These are phyloP conservation scores for Metellina segmentata DNA, from an alignment of 2,888 invertebrate species.

Conservation along the genomic window DNA sequence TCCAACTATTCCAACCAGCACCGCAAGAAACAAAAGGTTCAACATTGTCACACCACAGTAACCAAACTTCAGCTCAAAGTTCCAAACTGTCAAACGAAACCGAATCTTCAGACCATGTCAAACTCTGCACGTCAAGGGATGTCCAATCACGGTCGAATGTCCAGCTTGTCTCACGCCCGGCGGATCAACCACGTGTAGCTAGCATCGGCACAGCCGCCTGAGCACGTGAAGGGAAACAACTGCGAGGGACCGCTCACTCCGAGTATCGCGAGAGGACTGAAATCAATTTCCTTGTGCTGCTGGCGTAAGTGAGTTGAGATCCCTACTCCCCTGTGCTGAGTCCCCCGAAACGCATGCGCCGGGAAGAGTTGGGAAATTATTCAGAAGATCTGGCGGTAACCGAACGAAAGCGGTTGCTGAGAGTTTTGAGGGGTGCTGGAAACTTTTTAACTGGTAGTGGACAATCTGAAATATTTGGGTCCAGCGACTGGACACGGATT, in stretches of 20 bases:
- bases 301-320: constrained; percentile 24
- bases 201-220: neutral
- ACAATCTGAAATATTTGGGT: neutral
- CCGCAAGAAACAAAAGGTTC: too few species aligned
- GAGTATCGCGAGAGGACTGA: constrained; percentile 35
- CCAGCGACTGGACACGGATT: too few species aligned
- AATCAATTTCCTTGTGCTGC: constrained; percentile 59
- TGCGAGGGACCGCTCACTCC: neutral
- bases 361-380: neutral
- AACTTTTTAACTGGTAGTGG: neutral
- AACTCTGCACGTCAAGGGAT: too few species aligned
- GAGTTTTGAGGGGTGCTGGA: neutral
- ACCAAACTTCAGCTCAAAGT: too few species aligned
- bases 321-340: neutral
- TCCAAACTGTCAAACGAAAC: too few species aligned
- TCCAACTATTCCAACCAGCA: too few species aligned
- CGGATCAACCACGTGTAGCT: constrained; percentile 52
- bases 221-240: constrained; percentile 2
- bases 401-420: neutral
- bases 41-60: too few species aligned
- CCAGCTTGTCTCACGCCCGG: neutral
- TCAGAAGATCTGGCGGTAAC: constrained; percentile 2
- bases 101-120: too few species aligned
- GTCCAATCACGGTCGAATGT: too few species aligned
- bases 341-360: constrained; percentile 32